Evolutionary conservation across 2,113 vertebrate species (phyloP), one percentile per base, ranked within the genome.

Genomic region (Lates calcarifer): DNA sequence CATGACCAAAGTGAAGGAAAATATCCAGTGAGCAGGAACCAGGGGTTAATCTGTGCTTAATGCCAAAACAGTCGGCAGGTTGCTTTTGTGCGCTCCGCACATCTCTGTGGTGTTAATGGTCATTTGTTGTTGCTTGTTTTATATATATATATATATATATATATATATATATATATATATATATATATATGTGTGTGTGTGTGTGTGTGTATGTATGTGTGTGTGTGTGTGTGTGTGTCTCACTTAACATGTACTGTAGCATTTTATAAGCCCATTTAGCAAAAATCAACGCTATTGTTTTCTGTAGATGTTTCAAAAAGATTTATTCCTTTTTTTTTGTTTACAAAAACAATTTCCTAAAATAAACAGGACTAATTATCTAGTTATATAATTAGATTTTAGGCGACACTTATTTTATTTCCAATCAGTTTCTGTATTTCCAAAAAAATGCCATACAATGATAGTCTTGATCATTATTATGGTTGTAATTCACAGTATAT

Each of bases 31-130:
- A 60, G 57, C 85, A 92, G 93, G 81, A 90, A 81, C 45, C 85
- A 64, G 10, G 74, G 64, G 74, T 76, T 83, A 90, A 91, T 94
- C 81, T 93, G 91, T 84, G 89, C 79, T 91, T 87, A 87, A 90
- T 69, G 90, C 68, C 93, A 91, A 94, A 96, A 92, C 82, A 94
- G 89, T 63, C 82, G 47, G 77, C 31, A 33, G 77, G 77, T 62
- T 65, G 64, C 49, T 47, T 53, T 73, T 26, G 26, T 67, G 66
- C 53, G 71, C 67, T 37, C 39, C 60, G 0, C 56, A 13, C 17
- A 18, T 26, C 12, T 60, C 3, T 15, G 12, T 12, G 71, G 2
- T 60, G 12, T 35, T 33, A 18, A 8, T 0, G 65, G 10, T 29
- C 31, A 49, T 47, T 53, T 55, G 14, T 43, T 13, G 5, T n/a